Evolutionary conservation across 2,888 invertebrate species (phyloP).

Genomic region (Julus scandinavius): DNA sequence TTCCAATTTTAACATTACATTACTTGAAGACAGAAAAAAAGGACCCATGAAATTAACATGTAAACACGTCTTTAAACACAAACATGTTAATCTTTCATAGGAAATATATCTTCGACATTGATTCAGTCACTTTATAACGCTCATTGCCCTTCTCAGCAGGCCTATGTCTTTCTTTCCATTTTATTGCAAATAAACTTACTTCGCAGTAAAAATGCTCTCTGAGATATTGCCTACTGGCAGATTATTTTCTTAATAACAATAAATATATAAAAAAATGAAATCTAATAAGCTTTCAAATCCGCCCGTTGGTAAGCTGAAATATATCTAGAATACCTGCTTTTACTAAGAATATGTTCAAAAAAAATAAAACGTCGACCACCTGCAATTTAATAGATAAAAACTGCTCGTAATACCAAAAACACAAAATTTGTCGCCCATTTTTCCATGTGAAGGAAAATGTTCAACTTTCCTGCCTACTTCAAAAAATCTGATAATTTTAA

Average conservation of each 20-base stretch:
- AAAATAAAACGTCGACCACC: background rate
- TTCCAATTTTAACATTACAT: too few relatives aligned
- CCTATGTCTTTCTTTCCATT: too few relatives aligned
- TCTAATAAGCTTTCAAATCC: background rate
- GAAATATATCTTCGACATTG: too few relatives aligned
- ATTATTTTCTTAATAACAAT: background rate
- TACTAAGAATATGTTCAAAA: background rate
- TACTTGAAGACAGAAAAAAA: too few relatives aligned
- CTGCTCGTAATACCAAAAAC: background rate
- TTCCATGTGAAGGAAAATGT: background rate
- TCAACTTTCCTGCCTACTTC: background rate
- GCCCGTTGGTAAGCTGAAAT: background rate
- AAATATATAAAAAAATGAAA: background rate
- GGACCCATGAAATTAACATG: too few relatives aligned
- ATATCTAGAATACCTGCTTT: background rate
- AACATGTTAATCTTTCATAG: too few relatives aligned
- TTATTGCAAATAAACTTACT: too few relatives aligned
- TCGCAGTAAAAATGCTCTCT: background rate
- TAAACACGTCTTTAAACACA: too few relatives aligned
- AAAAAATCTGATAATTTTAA: constrained; percentile 23
- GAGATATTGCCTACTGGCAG: background rate
- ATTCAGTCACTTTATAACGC: too few relatives aligned
- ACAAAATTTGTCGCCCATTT: background rate
- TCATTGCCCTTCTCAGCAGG: too few relatives aligned
- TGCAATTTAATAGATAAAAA: background rate